A percentile compares a stretch with the other conserved stretches of the same genome.
These are phyloP conservation scores for Agrotis segetum DNA, from an alignment of 2,888 invertebrate genomes.

Conservation along the genomic window DNA sequence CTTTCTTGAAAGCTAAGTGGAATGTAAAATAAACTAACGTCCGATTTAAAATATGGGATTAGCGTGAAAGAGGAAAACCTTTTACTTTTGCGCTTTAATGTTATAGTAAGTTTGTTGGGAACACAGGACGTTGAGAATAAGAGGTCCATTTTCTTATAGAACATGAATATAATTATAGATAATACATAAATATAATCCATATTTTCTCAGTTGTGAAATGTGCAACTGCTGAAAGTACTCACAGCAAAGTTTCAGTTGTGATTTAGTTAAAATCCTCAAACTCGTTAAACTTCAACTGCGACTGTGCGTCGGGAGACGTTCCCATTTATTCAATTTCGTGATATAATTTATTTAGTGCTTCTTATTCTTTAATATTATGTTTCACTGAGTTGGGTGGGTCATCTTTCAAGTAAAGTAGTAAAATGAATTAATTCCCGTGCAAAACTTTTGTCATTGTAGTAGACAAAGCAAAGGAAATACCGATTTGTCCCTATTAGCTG, in stretches of 20 bases:
- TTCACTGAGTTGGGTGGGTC: neutral
- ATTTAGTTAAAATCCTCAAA: slow-evolving; percentile 65
- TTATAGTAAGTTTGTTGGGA: slow-evolving; percentile 21
- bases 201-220: slow-evolving; percentile 48
- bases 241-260: slow-evolving; percentile 60
- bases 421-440: neutral
- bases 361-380: neutral
- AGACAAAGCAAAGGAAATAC: neutral
- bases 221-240: slow-evolving; percentile 54
- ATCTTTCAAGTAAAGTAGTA: neutral
- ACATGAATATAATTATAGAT: slow-evolving; percentile 37
- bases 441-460: neutral
- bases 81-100: slow-evolving; percentile 37
- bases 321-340: slow-evolving; percentile 52
- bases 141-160: slow-evolving; percentile 22
- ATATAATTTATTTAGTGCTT: slow-evolving; percentile 15
- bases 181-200: slow-evolving; percentile 36
- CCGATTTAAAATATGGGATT: slow-evolving; percentile 60
- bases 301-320: slow-evolving; percentile 40
- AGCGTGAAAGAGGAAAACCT: slow-evolving; percentile 46
- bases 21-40: slow-evolving; percentile 62
- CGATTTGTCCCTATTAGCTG: neutral
- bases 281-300: slow-evolving; percentile 62
- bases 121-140: slow-evolving; percentile 2
- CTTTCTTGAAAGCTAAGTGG: slow-evolving; percentile 58